A percentile compares a stretch with the other conserved stretches of the same genome.
Conservation (phyloP, 2,113 vertebrate genomes). For the Entomyzon cyanotis region DNA sequence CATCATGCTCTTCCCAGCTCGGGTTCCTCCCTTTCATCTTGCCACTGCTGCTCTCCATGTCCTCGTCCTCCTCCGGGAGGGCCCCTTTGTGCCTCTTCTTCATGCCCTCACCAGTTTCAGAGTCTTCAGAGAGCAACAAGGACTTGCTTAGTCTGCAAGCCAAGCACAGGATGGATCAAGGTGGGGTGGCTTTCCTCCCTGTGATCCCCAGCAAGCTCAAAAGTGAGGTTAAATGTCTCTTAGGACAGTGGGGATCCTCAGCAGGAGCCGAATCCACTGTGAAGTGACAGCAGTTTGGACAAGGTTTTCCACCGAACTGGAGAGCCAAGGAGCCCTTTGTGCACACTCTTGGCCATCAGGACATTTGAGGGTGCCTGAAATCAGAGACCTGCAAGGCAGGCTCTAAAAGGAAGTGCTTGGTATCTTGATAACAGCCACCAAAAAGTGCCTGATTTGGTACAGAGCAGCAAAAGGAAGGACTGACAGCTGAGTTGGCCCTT, state of each 20-base stretch:
- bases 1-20: constrained; percentile 86
- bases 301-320: constrained; percentile 4
- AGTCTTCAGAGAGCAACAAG: constrained; percentile 88
- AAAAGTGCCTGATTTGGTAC: not conserved
- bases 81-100: constrained; percentile 84
- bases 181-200: not conserved
- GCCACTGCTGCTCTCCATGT: constrained; percentile 73
- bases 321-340: not conserved
- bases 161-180: constrained; percentile 62
- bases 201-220: constrained; percentile 4
- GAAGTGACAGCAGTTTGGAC: not conserved
- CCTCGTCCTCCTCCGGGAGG: constrained; percentile 83
- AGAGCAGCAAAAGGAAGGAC: not conserved
- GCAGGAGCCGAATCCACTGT: not conserved
- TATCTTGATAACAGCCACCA: not conserved
- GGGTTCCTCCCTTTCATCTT: constrained; percentile 83
- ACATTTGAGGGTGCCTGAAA: not conserved
- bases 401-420: not conserved
- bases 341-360: not conserved
- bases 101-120: constrained; percentile 85
- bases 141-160: constrained; percentile 85
- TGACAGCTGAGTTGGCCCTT: not conserved
- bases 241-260: constrained; percentile 6
- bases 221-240: constrained; percentile 9
- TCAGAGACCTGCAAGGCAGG: not conserved